Evolutionary conservation across 1,140 invertebrate species (phyloP), one percentile per base, ranked within the genome.

Genomic region (Drosophila nasuta): DNA sequence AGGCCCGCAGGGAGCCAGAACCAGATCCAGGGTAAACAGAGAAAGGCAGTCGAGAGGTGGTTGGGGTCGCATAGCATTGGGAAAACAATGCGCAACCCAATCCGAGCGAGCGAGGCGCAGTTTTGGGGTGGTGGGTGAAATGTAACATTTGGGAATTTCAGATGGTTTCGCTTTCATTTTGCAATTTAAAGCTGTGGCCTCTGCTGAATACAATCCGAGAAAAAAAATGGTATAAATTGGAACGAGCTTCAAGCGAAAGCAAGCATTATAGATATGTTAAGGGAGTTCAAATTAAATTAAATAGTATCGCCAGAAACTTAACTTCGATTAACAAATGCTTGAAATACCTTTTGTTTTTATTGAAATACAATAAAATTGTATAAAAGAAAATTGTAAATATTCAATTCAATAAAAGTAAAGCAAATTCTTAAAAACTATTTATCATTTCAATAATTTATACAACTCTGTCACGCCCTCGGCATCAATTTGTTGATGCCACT

Each of bases 131-230:
- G 30, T 43, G 45, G 45, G 45, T 25, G 64, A 76, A 87, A 82
- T 82, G 64, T 78, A 81, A 65, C 81, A 68, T 81, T 89, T 89
- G 81, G 83, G 77, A 89, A 89, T 88, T 89, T 68, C 57, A 33
- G 49, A 54, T 59, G 52, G 73, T 83, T 88, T 88, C 83, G 71
- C 80, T 88, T 89, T 89, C 75, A 73, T 81, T 89, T 89, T 64
- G 43, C 25, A 79, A 73, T 68, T 79, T 69, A 65, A 79, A 82
- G 71, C 60, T 52, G 43, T 5, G 17, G 28, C 0, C 33, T 58
- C n/a, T 15, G 38, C 25, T 30, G 38, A 54, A 43, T 15, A 6
- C 13, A 7, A 38, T 15, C 1, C 13, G 11, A 52, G 51, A 30
- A 51, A 30, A 15, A 48, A 25, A 25, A 25, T 25, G 3, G 20